Conservation (phyloP, 53 echinoderm and acorn worm species). For the Mesocentrotus franciscanus region DNA sequence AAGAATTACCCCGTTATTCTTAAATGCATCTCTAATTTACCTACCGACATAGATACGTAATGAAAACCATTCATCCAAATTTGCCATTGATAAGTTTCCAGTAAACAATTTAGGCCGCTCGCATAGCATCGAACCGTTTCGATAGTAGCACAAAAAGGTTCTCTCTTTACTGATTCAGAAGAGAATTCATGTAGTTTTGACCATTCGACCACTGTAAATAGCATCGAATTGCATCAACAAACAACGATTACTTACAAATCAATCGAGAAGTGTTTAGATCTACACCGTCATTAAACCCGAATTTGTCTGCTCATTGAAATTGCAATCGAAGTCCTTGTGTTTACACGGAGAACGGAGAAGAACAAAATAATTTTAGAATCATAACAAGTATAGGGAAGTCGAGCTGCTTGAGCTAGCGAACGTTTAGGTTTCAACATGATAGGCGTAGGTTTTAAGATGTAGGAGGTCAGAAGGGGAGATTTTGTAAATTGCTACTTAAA, state of each 20-base stretch:
- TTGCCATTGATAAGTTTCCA: not conserved
- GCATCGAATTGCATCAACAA: not conserved
- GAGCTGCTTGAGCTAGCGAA: not conserved
- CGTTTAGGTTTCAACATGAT: not conserved
- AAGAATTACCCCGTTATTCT: not conserved
- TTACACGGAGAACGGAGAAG: not conserved
- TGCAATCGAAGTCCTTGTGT: not conserved
- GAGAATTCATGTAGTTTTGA: not conserved
- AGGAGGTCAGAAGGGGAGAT: not conserved
- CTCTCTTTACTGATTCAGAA: not conserved
- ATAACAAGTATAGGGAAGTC: not conserved
- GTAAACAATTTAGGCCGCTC: not conserved
- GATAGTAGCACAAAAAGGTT: not conserved
- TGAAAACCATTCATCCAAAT: constrained; percentile 35
- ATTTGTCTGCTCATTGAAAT: not conserved
- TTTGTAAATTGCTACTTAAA: not conserved
- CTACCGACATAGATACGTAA: not conserved
- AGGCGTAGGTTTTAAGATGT: not conserved
- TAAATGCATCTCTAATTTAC: not conserved
- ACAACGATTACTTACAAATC: not conserved
- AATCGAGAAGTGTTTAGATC: too few species aligned
- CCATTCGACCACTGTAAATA: not conserved
- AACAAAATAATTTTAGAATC: not conserved
- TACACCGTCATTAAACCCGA: not conserved
- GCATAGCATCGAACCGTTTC: not conserved